Evolutionary conservation across 2,888 invertebrate species (phyloP).

Genomic region (Diaperis boleti): DNA sequence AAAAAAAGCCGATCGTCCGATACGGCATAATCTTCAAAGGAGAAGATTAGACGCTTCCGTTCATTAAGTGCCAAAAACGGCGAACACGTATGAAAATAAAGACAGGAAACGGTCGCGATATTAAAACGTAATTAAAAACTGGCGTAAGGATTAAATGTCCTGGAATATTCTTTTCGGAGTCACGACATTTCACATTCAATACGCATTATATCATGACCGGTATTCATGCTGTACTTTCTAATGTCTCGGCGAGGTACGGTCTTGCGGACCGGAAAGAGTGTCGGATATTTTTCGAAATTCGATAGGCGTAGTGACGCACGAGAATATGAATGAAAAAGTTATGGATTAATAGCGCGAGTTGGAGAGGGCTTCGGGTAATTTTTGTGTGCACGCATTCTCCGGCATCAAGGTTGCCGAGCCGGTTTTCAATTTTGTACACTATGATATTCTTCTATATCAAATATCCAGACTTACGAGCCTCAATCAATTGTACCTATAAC

Average conservation of each 20-base stretch:
- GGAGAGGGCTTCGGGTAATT: too few species aligned
- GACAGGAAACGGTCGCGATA: conserved; percentile 10
- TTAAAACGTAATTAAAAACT: conserved; percentile 16
- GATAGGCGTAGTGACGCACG: too few species aligned
- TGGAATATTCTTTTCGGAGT: conserved; percentile 3
- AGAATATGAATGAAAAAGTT: too few species aligned
- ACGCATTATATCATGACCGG: conserved; percentile 23
- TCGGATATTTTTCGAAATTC: neutral
- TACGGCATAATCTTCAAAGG: conserved; percentile 14
- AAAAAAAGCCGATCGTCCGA: neutral
- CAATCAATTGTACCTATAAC: too few species aligned
- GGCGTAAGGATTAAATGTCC: conserved; percentile 10
- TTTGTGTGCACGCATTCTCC: too few species aligned
- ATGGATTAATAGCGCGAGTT: too few species aligned
- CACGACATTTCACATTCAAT: conserved; percentile 34
- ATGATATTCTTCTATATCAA: too few species aligned
- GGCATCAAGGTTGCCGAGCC: too few species aligned
- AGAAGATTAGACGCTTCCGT: conserved; percentile 15
- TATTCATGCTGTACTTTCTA: conserved; percentile 38
- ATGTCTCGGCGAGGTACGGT: conserved; percentile 14
- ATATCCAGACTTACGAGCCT: too few species aligned
- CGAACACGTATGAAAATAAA: conserved; percentile 18
- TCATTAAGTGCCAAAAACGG: conserved; percentile 22
- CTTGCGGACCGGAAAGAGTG: conserved; percentile 10
- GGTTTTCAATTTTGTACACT: too few species aligned